Evolutionary conservation across 2,888 invertebrate genomes (phyloP).

Genomic region (Ichneumoninae sp.): DNA sequence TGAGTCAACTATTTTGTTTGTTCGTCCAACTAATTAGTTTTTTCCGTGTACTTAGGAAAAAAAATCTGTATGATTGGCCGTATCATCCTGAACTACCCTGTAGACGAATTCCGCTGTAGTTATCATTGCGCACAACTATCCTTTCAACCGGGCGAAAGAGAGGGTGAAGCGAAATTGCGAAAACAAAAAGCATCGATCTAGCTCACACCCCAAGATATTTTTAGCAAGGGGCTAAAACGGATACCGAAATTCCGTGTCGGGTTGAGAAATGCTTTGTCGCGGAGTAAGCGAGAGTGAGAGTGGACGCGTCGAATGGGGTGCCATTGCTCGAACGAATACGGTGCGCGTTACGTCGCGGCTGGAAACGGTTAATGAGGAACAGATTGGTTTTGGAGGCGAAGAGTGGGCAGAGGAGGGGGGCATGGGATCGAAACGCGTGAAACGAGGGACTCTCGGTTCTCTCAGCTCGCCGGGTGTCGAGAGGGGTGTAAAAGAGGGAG

Average conservation of each 20-base stretch:
- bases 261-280: background rate
- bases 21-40: no score
- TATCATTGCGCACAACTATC: background rate
- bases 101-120: background rate
- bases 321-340: constrained; percentile 47
- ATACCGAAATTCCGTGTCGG: background rate
- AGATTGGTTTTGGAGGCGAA: constrained; percentile 72
- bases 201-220: background rate
- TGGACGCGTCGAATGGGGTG: constrained; percentile 32
- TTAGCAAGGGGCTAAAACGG: background rate
- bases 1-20: no score
- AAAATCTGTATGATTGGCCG: background rate
- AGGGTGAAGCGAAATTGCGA: background rate
- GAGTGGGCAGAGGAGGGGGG: constrained; percentile 25
- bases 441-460: constrained; percentile 61
- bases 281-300: constrained; percentile 21
- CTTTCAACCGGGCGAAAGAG: no score
- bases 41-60: background rate
- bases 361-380: constrained; percentile 74
- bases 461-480: constrained; percentile 23
- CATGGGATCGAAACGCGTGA: constrained; percentile 52
- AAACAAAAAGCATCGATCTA: background rate
- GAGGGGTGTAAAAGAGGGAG: constrained; percentile 34
- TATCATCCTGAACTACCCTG: background rate
- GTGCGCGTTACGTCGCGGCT: constrained; percentile 45